These are phyloP conservation scores for Fregata magnificens DNA, from an alignment of 2,113 vertebrate genomes.

Conservation along the genomic window DNA sequence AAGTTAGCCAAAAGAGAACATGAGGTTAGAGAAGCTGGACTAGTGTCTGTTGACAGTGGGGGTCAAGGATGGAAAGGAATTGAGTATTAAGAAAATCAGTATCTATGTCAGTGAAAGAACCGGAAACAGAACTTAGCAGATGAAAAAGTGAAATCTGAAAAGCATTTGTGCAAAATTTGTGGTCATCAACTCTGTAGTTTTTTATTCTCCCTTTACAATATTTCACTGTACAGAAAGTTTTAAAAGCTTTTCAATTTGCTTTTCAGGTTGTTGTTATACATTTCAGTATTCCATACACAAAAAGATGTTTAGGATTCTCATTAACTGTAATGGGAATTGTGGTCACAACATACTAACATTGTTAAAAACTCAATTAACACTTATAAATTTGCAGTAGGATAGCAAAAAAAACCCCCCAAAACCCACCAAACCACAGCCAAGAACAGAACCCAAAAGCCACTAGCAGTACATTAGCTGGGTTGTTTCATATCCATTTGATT, in stretches of 20 bases:
- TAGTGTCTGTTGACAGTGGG: neutral
- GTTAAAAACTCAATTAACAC: neutral
- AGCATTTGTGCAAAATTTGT: neutral
- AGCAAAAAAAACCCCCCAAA: neutral
- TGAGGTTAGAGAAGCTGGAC: neutral
- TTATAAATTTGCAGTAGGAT: neutral
- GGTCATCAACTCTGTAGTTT: neutral
- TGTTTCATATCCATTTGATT: neutral
- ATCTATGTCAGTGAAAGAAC: neutral
- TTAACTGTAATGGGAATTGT: neutral
- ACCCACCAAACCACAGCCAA: neutral
- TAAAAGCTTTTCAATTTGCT: neutral
- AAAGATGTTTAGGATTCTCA: neutral
- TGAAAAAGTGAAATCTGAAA: neutral
- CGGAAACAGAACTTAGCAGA: neutral
- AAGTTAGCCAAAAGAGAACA: neutral
- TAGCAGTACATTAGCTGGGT: neutral
- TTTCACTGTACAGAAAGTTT: neutral
- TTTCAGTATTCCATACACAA: neutral
- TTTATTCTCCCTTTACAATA: neutral
- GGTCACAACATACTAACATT: neutral
- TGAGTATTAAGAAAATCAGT: neutral
- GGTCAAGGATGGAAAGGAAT: neutral
- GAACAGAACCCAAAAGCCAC: neutral
- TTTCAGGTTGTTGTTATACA: neutral